Percentiles rank a stretch among this genome's conserved stretches.
Evolutionary conservation across 2,113 vertebrate species (phyloP).

Genomic region (Alaudala cheleensis): DNA sequence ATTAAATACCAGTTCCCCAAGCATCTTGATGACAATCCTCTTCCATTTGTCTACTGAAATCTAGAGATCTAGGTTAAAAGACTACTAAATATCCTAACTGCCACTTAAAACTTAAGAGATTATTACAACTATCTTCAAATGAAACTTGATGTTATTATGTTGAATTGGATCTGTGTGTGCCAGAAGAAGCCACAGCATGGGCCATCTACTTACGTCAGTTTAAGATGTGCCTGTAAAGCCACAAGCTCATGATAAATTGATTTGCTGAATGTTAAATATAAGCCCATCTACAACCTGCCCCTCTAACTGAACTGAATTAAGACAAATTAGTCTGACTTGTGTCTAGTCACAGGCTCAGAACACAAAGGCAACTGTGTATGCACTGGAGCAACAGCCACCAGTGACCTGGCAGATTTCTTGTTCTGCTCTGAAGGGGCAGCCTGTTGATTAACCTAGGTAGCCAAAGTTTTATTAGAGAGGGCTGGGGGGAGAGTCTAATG

Average conservation of each 20-base stretch:
- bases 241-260: neutral
- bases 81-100: neutral
- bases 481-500: neutral
- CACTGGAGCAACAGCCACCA: neutral
- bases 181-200: neutral
- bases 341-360: neutral
- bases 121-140: neutral
- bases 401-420: neutral
- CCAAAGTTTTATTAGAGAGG: neutral
- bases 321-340: slow-evolving; percentile 19
- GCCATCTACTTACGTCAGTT: neutral
- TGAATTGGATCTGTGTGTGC: neutral
- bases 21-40: neutral
- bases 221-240: neutral
- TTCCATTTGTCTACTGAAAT: neutral
- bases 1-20: neutral
- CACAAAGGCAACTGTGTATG: neutral
- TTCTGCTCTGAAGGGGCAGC: neutral
- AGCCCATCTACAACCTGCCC: neutral
- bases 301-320: slow-evolving; percentile 9
- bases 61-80: neutral
- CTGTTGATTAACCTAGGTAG: neutral
- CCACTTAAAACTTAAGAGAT: neutral
- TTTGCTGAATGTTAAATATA: slow-evolving; percentile 14
- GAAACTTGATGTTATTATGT: neutral